Evolutionary conservation across 2,888 invertebrate species (phyloP).

Genomic region (Achlya flavicornis): DNA sequence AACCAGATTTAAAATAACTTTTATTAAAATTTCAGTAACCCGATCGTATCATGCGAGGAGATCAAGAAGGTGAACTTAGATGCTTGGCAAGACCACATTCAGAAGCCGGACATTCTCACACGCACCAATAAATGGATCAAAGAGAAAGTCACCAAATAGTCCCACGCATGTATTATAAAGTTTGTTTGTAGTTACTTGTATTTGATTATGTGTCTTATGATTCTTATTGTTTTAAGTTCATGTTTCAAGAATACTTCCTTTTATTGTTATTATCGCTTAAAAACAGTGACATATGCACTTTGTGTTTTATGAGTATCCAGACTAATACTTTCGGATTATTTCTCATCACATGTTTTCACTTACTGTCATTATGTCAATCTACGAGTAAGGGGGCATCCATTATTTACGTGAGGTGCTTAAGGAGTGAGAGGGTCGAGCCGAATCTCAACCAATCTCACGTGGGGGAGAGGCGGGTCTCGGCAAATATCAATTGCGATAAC

Average conservation of each 20-base stretch:
- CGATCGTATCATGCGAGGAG: slow-evolving; percentile 76
- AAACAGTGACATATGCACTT: background rate
- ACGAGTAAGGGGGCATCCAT: too few relatives aligned
- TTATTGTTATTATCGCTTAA: background rate
- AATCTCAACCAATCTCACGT: too few relatives aligned
- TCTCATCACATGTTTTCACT: too few relatives aligned
- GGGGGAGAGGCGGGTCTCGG: too few relatives aligned
- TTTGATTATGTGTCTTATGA: background rate
- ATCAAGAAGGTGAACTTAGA: slow-evolving; percentile 75
- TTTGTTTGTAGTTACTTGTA: background rate
- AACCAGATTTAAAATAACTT: background rate
- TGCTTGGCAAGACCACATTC: slow-evolving; percentile 69
- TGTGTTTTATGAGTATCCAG: slow-evolving; percentile 11
- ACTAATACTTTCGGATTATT: slow-evolving; percentile 15
- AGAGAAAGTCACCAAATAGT: slow-evolving; percentile 58
- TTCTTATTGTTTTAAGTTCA: background rate
- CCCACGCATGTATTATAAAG: background rate
- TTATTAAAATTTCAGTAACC: slow-evolving; percentile 74
- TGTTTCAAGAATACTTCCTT: background rate
- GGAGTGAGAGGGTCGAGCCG: too few relatives aligned
- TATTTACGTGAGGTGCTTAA: too few relatives aligned
- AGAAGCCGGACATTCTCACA: slow-evolving; percentile 70
- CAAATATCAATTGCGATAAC: too few relatives aligned
- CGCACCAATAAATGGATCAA: slow-evolving; percentile 79
- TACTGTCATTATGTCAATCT: too few relatives aligned